Base-by-base conservation (phyloP, 2,888 invertebrate genomes). In the Rhagophthalmus giganteus region DNA sequence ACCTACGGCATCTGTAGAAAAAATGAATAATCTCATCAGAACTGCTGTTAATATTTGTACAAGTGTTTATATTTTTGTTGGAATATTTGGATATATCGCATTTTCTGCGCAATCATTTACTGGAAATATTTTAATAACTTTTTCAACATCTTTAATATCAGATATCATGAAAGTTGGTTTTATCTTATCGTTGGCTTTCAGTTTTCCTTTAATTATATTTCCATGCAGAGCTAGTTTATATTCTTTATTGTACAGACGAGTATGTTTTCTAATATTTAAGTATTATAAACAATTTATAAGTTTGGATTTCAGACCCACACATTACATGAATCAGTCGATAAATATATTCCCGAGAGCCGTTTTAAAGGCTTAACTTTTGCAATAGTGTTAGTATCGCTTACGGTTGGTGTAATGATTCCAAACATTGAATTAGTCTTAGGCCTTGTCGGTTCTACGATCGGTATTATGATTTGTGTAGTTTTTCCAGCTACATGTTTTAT, bases 131-230 rank as follows among this genome's bases (percentile, higher is more conserved):
- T 79, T 98, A 56, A 82, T 94, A 73, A 90, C 88, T 72, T 85
- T 98, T 63, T 83, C 87, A 16, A 85, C 88, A 0, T 88, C 91
- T 1, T 77, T 87, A 69, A 82, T 88, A 25, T 92, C 90, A 62
- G 93, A 96, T 74, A 81, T 90, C 48, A 92, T 97, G 66, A 96
- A 96, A 79, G 80, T 96, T 57, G 94, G 95, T 14, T 98, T 98
- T 78, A 89, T 97, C 5, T 78, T 96, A 64, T 95, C 96, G 0
- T 84, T 98, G 16, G 95, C 95, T 9, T 91, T 95, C 72, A 96
- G 96, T 69, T 97, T 98, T 76, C 98, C 98, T 1, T 81, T 99
- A 57, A 92, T 95, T 62, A 91, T 98, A 71, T 97, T 97, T 75
- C 98, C 98, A 0, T 96, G 96, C 69, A 79, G 98, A 50, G 92